Conservation (phyloP, 1,140 invertebrate species). For the Papilio helenus region DNA sequence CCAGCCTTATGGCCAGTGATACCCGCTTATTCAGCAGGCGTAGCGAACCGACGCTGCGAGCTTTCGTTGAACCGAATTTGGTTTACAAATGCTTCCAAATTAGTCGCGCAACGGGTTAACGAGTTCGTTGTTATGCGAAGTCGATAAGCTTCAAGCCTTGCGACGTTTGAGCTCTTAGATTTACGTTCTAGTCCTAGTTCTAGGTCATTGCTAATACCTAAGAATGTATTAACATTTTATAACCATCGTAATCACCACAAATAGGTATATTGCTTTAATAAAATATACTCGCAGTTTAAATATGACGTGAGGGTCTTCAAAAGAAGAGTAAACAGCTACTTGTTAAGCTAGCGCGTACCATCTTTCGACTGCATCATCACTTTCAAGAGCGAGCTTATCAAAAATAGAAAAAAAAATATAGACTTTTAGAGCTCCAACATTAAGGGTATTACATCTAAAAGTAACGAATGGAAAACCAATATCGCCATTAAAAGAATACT, state of each 20-base stretch:
- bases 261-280: background rate
- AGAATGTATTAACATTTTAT: constrained; percentile 3
- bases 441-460: background rate
- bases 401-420: no score
- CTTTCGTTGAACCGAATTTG: constrained; percentile 35
- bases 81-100: constrained; percentile 32
- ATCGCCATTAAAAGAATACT: background rate
- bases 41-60: constrained; percentile 13
- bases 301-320: no score
- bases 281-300: background rate
- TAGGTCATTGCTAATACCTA: constrained; percentile 1
- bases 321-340: no score
- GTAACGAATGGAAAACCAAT: background rate
- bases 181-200: background rate
- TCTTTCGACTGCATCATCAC: no score
- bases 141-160: background rate
- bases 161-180: background rate
- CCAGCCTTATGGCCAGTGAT: constrained; percentile 18
- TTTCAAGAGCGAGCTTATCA: no score
- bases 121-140: constrained; percentile 12
- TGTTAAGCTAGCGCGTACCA: no score
- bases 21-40: constrained; percentile 18
- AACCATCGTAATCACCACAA: background rate
- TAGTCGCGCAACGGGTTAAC: background rate
- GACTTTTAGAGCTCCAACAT: no score